Percentiles rank a stretch among this genome's conserved stretches.
phyloP scores from a whole-genome alignment of 2,113 vertebrate genomes.

The Festucalex cinctus region DNA sequence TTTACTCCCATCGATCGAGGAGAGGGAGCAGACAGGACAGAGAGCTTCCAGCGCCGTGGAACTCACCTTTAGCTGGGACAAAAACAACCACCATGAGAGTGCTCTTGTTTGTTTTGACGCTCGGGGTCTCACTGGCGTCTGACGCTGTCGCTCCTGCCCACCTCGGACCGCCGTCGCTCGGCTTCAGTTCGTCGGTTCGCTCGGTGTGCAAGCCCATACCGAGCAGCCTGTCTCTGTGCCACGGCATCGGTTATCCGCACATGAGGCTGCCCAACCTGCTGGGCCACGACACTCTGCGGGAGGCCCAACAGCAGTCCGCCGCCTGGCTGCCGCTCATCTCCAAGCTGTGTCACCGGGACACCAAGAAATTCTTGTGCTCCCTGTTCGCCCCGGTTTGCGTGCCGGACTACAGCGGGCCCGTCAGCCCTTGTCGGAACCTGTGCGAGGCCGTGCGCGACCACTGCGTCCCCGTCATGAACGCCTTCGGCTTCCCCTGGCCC shows the following conservation, averaged over 20 bases:
- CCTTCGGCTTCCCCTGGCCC: conserved; percentile 81
- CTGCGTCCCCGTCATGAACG: conserved; percentile 79
- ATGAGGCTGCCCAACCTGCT: conserved; percentile 81
- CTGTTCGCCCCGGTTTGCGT: conserved; percentile 79
- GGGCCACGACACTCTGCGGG: conserved; percentile 73
- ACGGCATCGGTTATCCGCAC: conserved; percentile 73
- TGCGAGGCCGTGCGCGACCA: conserved; percentile 75
- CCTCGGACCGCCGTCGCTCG: conserved; percentile 39
- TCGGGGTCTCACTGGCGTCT: conserved; percentile 1
- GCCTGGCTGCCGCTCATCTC: conserved; percentile 77
- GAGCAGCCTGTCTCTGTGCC: conserved; percentile 72
- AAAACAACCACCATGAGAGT: conserved; percentile 25
- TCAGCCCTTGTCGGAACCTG: conserved; percentile 72
- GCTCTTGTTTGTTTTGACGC: conserved; percentile 12
- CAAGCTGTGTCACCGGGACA: conserved; percentile 77
- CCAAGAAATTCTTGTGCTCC: conserved; percentile 79
- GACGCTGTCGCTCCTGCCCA: conserved; percentile 14
- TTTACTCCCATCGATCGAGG: conserved; percentile 42
- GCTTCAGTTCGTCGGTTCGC: conserved; percentile 50
- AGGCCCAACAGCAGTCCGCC: conserved; percentile 76
- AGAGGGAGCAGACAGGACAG: conserved; percentile 45
- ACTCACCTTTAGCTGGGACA: neutral
- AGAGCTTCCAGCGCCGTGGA: conserved; percentile 24
- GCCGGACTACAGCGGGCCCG: conserved; percentile 58
- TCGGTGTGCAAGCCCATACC: conserved; percentile 73